phyloP scores from a whole-genome alignment of 92 coral and sea anemone species.

The Metridium senile region DNA sequence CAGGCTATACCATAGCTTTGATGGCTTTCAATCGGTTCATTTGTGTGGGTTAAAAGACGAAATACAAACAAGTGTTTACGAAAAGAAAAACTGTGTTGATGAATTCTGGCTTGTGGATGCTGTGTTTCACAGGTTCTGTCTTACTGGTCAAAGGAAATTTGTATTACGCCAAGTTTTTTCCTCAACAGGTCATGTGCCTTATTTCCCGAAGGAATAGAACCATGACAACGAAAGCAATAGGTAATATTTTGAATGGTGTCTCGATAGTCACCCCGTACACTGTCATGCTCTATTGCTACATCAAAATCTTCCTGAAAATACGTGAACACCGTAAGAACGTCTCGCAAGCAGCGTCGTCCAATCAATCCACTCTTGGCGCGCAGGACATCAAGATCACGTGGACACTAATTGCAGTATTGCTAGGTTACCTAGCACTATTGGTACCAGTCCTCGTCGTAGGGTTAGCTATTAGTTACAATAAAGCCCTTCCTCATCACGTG shows the following conservation, averaged over 20 bases:
- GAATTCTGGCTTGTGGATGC: conserved; percentile 6
- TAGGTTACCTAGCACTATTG: conserved; percentile 12
- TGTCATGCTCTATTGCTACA: conserved; percentile 16
- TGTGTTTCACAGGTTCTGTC: background rate
- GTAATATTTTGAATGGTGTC: background rate
- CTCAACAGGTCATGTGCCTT: background rate
- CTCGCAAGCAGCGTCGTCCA: background rate
- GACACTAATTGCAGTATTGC: conserved; percentile 24
- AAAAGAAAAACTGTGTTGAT: background rate
- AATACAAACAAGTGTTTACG: conserved; percentile 19
- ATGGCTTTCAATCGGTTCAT: conserved; percentile 29
- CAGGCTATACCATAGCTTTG: conserved; percentile 12
- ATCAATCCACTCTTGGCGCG: background rate
- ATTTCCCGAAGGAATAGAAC: background rate
- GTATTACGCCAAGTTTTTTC: background rate
- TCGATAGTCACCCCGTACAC: background rate
- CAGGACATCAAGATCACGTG: conserved; percentile 36
- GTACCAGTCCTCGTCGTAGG: conserved; percentile 1
- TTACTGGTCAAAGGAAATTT: background rate
- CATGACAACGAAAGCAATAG: background rate
- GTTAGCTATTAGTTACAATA: background rate
- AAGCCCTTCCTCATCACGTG: conserved; percentile 4
- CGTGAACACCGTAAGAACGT: conserved; percentile 15
- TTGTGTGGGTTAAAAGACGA: conserved; percentile 12
- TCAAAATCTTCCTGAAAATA: conserved; percentile 24